These are phyloP conservation scores for Endomychus coccineus DNA, from an alignment of 2,888 invertebrate species.

Conservation along the genomic window DNA sequence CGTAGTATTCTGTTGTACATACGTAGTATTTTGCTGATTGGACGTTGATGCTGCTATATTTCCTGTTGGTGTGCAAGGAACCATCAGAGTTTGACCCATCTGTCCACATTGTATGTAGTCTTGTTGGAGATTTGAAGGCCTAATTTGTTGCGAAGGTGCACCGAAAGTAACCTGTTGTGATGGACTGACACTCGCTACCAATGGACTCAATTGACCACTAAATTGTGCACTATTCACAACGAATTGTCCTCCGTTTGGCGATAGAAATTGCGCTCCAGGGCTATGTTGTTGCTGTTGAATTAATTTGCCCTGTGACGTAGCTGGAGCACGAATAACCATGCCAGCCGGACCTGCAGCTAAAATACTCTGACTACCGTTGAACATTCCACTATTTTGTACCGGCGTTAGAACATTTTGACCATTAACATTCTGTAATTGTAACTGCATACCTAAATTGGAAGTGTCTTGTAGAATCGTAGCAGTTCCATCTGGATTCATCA, in stretches of 20 bases:
- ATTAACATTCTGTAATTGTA: constrained; percentile 74
- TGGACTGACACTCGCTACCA: constrained; percentile 67
- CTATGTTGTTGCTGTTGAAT: constrained; percentile 59
- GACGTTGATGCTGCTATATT: constrained; percentile 52
- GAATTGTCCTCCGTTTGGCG: constrained; percentile 66
- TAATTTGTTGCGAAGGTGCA: constrained; percentile 30
- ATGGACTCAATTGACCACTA: constrained; percentile 71
- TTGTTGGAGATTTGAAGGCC: constrained; percentile 47
- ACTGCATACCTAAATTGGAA: constrained; percentile 61
- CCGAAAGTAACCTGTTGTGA: constrained; percentile 47
- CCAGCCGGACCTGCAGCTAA: constrained; percentile 60
- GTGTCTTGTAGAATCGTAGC: constrained; percentile 67
- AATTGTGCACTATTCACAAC: constrained; percentile 67
- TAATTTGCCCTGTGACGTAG: constrained; percentile 62
- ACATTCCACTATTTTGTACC: constrained; percentile 58
- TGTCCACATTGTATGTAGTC: constrained; percentile 66
- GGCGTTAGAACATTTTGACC: constrained; percentile 70
- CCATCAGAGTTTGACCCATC: constrained; percentile 64
- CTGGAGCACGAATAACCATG: constrained; percentile 70
- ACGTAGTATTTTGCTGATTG: constrained; percentile 60
- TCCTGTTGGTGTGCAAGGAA: constrained; percentile 54
- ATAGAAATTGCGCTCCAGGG: constrained; percentile 64
- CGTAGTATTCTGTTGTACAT: constrained; percentile 78
- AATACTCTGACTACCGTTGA: constrained; percentile 59
- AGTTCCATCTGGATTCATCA: constrained; percentile 68